phyloP scores from a whole-genome alignment of 2,113 vertebrate species.

The Herpetotheres cachinnans region DNA sequence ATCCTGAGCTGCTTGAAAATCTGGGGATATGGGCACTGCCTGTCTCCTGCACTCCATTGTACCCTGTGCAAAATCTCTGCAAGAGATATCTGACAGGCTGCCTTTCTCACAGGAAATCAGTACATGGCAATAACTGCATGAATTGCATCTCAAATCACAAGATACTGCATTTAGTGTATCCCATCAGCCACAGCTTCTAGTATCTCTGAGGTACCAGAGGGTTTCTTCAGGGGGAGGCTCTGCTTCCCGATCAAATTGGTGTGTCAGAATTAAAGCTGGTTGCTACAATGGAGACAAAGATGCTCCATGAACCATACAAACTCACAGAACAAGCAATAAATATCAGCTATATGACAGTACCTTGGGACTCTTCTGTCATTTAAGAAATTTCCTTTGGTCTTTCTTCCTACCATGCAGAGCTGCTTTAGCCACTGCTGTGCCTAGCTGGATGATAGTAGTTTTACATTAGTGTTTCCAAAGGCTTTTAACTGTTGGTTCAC shows the following conservation, averaged over 20 bases:
- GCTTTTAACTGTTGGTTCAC: not conserved
- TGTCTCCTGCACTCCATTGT: not conserved
- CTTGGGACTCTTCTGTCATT: not conserved
- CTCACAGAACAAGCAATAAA: not conserved
- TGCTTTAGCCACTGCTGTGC: not conserved
- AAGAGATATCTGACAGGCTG: not conserved
- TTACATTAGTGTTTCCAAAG: not conserved
- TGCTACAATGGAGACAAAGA: not conserved
- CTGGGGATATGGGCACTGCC: rapidly evolving
- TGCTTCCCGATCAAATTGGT: not conserved
- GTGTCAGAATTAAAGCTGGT: not conserved
- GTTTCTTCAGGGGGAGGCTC: not conserved
- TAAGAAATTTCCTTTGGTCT: not conserved
- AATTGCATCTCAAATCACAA: not conserved
- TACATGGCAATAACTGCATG: not conserved
- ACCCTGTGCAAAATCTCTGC: not conserved
- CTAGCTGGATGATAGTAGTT: not conserved
- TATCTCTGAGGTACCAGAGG: not conserved
- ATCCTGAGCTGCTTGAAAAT: not conserved
- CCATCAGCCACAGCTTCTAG: not conserved
- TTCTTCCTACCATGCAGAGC: not conserved
- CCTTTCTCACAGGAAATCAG: not conserved
- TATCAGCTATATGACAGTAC: not conserved
- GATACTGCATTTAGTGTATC: not conserved
- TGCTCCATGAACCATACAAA: not conserved